Evolutionary conservation across 2,113 vertebrate species (phyloP).

Genomic region (Ammodytes dubius): DNA sequence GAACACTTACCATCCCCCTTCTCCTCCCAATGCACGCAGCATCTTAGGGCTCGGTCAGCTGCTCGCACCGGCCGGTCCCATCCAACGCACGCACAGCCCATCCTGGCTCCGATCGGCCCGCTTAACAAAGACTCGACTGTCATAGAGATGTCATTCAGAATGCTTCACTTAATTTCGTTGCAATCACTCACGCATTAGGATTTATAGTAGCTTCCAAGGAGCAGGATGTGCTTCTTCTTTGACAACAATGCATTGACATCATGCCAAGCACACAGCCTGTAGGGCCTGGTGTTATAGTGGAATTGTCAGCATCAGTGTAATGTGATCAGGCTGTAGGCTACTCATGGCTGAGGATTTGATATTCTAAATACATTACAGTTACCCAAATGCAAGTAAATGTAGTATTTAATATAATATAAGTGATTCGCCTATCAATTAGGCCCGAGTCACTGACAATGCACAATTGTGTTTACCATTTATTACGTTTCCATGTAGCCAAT

Average conservation of each 20-base stretch:
- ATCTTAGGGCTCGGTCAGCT: constrained; percentile 36
- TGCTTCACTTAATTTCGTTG: background rate
- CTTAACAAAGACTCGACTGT: constrained; percentile 65
- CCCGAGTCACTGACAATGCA: too few species aligned
- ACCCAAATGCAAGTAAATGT: too few species aligned
- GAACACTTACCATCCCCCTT: constrained; percentile 14
- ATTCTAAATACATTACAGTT: background rate
- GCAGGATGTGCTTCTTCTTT: background rate
- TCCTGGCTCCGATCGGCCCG: constrained; percentile 12
- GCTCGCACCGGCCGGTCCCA: constrained; percentile 24
- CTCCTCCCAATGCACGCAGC: constrained; percentile 39
- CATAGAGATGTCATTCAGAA: background rate
- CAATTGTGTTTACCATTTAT: background rate
- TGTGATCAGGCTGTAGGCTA: background rate
- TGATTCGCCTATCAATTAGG: too few species aligned
- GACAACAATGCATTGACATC: constrained; percentile 55
- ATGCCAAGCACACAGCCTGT: constrained; percentile 25
- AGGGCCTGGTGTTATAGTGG: constrained; percentile 12
- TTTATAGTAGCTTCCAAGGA: background rate
- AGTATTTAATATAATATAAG: too few species aligned
- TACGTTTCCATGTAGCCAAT: too few species aligned
- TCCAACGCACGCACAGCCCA: too few species aligned
- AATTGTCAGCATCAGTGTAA: constrained; percentile 13
- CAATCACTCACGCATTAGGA: too few species aligned
- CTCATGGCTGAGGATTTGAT: background rate